Evolutionary conservation across 2,888 invertebrate species (phyloP).

Genomic region (Brenthis ino): DNA sequence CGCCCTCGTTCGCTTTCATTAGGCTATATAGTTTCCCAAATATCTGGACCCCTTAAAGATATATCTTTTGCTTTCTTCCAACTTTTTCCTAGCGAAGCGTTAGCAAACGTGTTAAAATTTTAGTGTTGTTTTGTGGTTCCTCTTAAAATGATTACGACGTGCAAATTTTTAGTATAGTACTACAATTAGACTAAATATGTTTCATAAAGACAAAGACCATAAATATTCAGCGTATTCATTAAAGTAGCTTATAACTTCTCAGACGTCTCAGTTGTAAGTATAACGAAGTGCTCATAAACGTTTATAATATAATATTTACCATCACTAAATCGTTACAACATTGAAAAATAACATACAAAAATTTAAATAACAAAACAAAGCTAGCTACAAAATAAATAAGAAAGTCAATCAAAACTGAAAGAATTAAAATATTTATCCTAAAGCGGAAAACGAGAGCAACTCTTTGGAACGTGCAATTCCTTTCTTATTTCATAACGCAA

Average conservation of each 20-base stretch:
- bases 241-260: too few species aligned
- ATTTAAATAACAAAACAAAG: conserved; percentile 20
- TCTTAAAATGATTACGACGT: not conserved
- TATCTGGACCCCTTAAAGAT: conserved; percentile 78
- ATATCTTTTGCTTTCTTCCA: conserved; percentile 76
- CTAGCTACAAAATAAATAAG: conserved; percentile 36
- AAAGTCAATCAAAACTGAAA: conserved; percentile 48
- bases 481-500: conserved; percentile 82
- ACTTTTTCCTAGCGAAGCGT: conserved; percentile 70
- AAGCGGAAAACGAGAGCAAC: conserved; percentile 62
- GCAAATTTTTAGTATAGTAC: not conserved
- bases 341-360: conserved; percentile 21
- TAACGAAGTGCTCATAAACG: too few species aligned
- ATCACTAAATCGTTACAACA: not conserved
- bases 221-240: too few species aligned
- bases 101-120: conserved; percentile 70
- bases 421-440: conserved; percentile 61
- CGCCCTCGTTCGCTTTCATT: conserved; percentile 81
- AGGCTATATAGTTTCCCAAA: conserved; percentile 82
- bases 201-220: too few species aligned
- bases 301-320: too few species aligned
- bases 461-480: conserved; percentile 76
- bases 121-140: conserved; percentile 65
- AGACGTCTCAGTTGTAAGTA: too few species aligned
- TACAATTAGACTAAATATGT: not conserved